Percentiles rank a stretch among this genome's conserved stretches.
These are phyloP conservation scores for Chloropsis hardwickii DNA, from an alignment of 2,113 vertebrate genomes.

Conservation along the genomic window DNA sequence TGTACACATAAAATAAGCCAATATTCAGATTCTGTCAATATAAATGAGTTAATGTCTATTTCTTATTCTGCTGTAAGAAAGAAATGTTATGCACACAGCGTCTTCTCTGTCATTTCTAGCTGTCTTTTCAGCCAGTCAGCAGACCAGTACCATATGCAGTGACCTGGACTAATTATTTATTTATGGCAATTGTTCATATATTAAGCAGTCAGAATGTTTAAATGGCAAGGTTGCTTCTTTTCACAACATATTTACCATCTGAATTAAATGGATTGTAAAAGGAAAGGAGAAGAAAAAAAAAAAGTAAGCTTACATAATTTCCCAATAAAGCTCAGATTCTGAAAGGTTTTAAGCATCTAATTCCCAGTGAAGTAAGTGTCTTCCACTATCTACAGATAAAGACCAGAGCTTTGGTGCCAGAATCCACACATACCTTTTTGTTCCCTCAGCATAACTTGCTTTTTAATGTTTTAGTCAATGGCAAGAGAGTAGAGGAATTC, in stretches of 20 bases:
- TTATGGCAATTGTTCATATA: neutral
- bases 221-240: neutral
- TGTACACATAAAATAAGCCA: slow-evolving; percentile 31
- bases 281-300: neutral
- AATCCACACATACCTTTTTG: neutral
- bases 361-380: neutral
- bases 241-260: neutral
- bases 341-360: neutral
- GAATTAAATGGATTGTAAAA: neutral
- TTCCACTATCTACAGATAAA: neutral
- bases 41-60: neutral
- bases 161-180: neutral
- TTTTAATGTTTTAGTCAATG: neutral
- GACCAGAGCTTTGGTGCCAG: neutral
- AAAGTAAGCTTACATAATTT: neutral
- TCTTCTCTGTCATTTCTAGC: neutral
- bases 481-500: neutral
- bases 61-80: neutral
- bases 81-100: neutral
- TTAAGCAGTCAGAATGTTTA: neutral
- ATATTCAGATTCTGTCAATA: neutral
- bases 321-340: neutral
- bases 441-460: neutral
- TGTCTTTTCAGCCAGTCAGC: neutral
- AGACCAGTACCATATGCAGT: neutral